Conservation (phyloP, 2,113 vertebrate genomes). For the Hylia prasina region DNA sequence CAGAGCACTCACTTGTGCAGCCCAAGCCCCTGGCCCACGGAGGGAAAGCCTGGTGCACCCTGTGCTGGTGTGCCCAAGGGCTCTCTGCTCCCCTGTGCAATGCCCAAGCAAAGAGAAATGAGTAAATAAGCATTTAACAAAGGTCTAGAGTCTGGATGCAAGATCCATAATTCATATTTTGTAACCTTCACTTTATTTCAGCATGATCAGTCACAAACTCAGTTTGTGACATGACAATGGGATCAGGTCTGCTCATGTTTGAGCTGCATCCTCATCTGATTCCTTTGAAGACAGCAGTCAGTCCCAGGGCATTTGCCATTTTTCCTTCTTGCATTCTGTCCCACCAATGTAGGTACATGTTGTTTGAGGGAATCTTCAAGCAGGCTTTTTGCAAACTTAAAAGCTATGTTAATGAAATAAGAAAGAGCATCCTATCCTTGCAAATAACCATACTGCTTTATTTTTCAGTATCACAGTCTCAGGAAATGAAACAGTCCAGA, state of each 20-base stretch:
- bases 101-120: not conserved
- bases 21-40: not conserved
- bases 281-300: not conserved
- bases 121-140: not conserved
- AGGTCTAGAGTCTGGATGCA: not conserved
- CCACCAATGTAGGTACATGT: fast-evolving
- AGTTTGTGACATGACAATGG: not conserved
- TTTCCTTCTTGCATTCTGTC: not conserved
- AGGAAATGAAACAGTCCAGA: constrained; percentile 30
- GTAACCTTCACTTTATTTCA: not conserved
- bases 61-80: not conserved
- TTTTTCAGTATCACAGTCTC: constrained; percentile 42
- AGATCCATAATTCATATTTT: not conserved
- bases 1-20: not conserved
- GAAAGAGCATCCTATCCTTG: not conserved
- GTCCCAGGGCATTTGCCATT: not conserved
- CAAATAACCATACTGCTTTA: constrained; percentile 36
- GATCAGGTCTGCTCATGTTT: not conserved
- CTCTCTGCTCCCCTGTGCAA: not conserved
- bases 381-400: not conserved
- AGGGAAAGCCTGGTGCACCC: not conserved
- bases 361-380: not conserved
- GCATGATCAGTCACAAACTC: not conserved
- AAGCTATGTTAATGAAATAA: not conserved
- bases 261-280: not conserved